Base-by-base conservation (phyloP, 2,888 invertebrate species). In the Calliscelio sp. region DNA sequence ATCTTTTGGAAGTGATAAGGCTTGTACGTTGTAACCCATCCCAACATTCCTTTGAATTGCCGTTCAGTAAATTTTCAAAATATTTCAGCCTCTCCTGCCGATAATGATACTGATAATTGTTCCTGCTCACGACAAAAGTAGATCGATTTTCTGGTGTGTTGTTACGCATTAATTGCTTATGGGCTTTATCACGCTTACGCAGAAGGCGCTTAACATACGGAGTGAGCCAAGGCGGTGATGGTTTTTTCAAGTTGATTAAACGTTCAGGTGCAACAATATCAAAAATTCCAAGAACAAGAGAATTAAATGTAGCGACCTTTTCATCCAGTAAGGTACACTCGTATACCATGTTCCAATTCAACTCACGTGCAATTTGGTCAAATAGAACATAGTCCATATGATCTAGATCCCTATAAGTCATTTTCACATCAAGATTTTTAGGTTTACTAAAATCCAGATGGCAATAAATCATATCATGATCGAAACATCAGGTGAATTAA, bases 381-480 rank as follows among this genome's bases (percentile, higher is more conserved):
- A 59, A 38, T 2, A 38, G 2, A 6, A 59, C 14, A 8, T 14
- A 1, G 38, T 59, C 22, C 6, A 59, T 35, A 22, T 7, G 22
- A 10, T 8, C 2, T 16, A 59, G 22, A 22, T 59, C 55, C 16
- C 55, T 28, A 57, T 16, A 16, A 28, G 32, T 32, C 55, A 32
- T 32, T 24, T 14, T 57, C 28, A n/a, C n/a, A 2, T n/a, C n/a
- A 57, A 2, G 1, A 32, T 3, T 32, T 16, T 32, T n/a, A 2
- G 16, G 55, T 16, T 32, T 18, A 5, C 1, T 7, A 16, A 16
- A 57, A 14, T 32, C 5, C n/a, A 57, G 16, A 22, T 16, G 16
- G n/a, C 55, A 57, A 22, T 11, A 57, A 32, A 57, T 57, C 16
- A 57, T 5, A 2, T 57, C 55, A 16, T 57, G 55, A 57, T 57